Evolutionary conservation across 1,140 invertebrate genomes (phyloP).

Genomic region (Conus ventricosus): DNA sequence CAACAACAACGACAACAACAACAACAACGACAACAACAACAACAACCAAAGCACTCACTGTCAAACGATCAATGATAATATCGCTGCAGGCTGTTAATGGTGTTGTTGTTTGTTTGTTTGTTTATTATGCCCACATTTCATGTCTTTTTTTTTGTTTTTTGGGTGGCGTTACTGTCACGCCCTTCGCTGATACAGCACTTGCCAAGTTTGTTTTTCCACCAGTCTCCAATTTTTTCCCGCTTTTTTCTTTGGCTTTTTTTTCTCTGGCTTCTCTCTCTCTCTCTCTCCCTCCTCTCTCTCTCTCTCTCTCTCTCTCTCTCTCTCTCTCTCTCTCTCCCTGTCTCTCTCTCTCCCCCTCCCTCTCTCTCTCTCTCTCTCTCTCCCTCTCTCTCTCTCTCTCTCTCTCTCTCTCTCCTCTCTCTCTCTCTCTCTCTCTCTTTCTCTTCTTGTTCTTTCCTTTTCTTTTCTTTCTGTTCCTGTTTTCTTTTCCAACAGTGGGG

Average conservation of each 20-base stretch:
- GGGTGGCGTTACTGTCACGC: too few species aligned
- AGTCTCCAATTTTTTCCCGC: not conserved
- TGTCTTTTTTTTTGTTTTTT: too few species aligned
- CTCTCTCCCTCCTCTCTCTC: constrained; percentile 3
- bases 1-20: too few species aligned
- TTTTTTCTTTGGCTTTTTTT: too few species aligned
- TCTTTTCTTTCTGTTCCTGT: not conserved
- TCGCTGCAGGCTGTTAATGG: too few species aligned
- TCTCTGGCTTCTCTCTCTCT: not conserved
- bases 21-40: too few species aligned
- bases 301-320: constrained; percentile 12
- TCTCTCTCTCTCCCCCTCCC: not conserved
- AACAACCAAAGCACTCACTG: too few species aligned
- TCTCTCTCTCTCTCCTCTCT: constrained; percentile 10
- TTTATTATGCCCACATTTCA: too few species aligned
- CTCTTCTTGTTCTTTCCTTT: not conserved
- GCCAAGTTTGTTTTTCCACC: not conserved
- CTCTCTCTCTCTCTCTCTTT: not conserved
- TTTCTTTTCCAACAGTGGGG: not conserved
- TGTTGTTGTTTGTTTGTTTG: too few species aligned
- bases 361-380: constrained; percentile 5
- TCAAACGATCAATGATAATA: too few species aligned
- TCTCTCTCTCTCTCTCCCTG: not conserved
- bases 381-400: not conserved
- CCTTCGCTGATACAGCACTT: too few species aligned